Percentiles rank a stretch among this genome's conserved stretches.
phyloP scores from a whole-genome alignment of 1,140 invertebrate species.

The Charaxes varanes region DNA sequence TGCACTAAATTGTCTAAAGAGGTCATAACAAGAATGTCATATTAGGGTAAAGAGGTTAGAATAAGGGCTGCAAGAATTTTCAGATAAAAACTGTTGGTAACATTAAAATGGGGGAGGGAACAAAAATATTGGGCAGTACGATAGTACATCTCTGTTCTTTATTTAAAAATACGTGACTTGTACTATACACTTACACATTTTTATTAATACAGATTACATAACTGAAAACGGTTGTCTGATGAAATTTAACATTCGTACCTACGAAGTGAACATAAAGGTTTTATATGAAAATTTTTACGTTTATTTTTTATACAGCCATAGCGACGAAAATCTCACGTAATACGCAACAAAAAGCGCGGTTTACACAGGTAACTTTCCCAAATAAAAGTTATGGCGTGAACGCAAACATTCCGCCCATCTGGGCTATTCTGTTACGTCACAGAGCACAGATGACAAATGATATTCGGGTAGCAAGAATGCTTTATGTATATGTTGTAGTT shows the following conservation, averaged over 20 bases:
- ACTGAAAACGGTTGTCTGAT: neutral
- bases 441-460: conserved; percentile 18
- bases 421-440: conserved; percentile 13
- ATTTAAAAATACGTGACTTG: too few species aligned
- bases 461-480: conserved; percentile 13
- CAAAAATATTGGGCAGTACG: too few species aligned
- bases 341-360: conserved; percentile 1
- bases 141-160: too few species aligned
- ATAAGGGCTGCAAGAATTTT: too few species aligned
- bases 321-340: conserved; percentile 2
- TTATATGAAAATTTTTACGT: neutral
- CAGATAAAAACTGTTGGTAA: too few species aligned
- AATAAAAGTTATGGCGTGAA: conserved; percentile 21
- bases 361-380: conserved; percentile 16
- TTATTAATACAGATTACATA: too few species aligned
- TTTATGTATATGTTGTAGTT: conserved; percentile 11
- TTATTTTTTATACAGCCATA: neutral
- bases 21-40: too few species aligned
- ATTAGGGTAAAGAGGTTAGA: too few species aligned
- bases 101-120: too few species aligned
- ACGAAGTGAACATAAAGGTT: too few species aligned
- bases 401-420: conserved; percentile 14
- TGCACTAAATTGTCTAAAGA: too few species aligned
- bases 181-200: too few species aligned
- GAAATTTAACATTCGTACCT: conserved; percentile 2